These are phyloP conservation scores for Geodia barretti DNA, from an alignment of 37 sponge, comb jelly and placozoan genomes.

Conservation along the genomic window DNA sequence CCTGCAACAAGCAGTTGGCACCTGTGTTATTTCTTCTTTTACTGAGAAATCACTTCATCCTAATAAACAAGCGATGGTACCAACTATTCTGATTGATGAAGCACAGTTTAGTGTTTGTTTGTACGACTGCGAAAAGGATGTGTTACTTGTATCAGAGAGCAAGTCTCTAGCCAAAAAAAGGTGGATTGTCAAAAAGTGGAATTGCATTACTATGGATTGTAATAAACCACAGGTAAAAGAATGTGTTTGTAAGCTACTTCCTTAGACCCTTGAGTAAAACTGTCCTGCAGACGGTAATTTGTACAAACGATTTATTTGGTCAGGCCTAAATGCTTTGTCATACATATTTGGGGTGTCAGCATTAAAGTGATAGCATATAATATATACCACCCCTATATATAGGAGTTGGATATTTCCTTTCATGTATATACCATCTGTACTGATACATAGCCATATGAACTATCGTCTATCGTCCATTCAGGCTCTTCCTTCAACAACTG, in stretches of 20 bases:
- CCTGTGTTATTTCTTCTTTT: slow-evolving; percentile 8
- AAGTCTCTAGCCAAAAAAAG: background rate
- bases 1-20: slow-evolving; percentile 3
- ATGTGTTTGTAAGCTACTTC: background rate
- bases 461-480: background rate
- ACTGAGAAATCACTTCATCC: slow-evolving; percentile 4
- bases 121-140: slow-evolving; percentile 4
- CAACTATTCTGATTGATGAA: slow-evolving; percentile 13
- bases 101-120: slow-evolving; percentile 7
- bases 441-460: too few species aligned
- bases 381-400: too few species aligned
- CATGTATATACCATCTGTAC: background rate
- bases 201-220: slow-evolving; percentile 7
- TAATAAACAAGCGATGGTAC: slow-evolving; percentile 7
- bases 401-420: background rate
- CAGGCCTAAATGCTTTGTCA: too few species aligned
- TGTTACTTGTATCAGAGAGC: background rate
- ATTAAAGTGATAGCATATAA: background rate
- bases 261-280: too few species aligned
- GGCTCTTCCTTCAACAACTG: background rate
- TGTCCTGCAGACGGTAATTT: too few species aligned
- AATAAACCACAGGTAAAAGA: slow-evolving; percentile 15
- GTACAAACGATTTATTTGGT: too few species aligned
- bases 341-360: background rate
- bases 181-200: slow-evolving; percentile 10